Base-by-base conservation (phyloP, 2,888 invertebrate genomes). In the Criorhina ranunculi region DNA sequence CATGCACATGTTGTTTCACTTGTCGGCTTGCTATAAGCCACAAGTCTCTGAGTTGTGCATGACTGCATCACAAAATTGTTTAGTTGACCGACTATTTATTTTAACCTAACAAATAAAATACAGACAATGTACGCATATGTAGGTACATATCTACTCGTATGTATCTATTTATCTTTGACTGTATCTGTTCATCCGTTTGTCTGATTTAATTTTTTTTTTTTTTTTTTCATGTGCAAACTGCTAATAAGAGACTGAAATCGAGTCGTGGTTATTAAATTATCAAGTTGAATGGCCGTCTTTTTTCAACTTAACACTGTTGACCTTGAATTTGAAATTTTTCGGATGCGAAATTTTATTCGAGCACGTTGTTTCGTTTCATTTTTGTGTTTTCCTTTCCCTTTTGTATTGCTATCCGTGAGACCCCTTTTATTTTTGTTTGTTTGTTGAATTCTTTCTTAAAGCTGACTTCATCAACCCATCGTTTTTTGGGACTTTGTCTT, bases 281-380 rank as follows among this genome's bases (percentile, higher is more conserved):
- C 88, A 88, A 89, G 90, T 90, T 90, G 90, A 90, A 90, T 87
- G 90, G 88, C 89, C 90, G 89, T 89, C 73, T 90, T 90, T 89
- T 86, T 85, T 88, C 88, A 87, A 88, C 89, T 89, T 78, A 87
- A 87, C 88, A 87, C 78, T 82, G 81, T 85, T 87, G 90, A 90
- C 90, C 90, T 90, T 90, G 90, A 90, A 88, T 88, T 88, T 87
- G 88, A 88, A 89, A 89, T 90, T 87, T 82, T 86, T 86, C 60
- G 76, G 77, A 73, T 70, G 76, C 78, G 73, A 82, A 82, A 77
- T 82, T 72, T 77, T 55, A 60, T 31, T 31, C 31, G 29, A 72
- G 60, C 59, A 55, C 55, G 73, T 24, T 12, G 35, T 51, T 62
- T 1, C 31, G 9, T 60, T n/a, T 53, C 8, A 17, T 15, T 51